phyloP scores from a whole-genome alignment of 2,888 invertebrate genomes.

The Philaethria dido region DNA sequence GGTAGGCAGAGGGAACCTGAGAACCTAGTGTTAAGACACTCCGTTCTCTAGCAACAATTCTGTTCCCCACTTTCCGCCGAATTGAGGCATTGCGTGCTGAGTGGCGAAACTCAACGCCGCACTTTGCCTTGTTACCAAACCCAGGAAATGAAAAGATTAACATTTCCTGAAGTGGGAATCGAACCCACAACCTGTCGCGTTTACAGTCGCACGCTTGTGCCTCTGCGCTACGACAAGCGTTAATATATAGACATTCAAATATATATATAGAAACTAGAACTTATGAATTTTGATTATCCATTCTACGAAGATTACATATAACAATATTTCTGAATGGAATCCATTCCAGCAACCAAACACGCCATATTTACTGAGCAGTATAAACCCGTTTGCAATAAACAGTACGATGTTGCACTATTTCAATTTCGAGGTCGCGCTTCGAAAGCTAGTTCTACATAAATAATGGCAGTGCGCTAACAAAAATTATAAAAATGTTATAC shows the following conservation, averaged over 20 bases:
- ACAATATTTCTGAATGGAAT: slow-evolving; percentile 17
- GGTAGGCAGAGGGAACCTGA: too few relatives aligned
- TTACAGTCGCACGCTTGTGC: too few relatives aligned
- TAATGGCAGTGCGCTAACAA: slow-evolving; percentile 9
- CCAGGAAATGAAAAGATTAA: too few relatives aligned
- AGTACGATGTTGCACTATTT: slow-evolving; percentile 27
- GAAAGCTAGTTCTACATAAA: slow-evolving; percentile 4
- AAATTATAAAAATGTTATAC: slow-evolving; percentile 13
- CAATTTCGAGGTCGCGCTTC: slow-evolving; percentile 28
- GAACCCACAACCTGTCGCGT: too few relatives aligned
- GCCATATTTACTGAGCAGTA: slow-evolving; percentile 17
- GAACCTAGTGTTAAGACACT: too few relatives aligned
- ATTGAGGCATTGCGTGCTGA: too few relatives aligned
- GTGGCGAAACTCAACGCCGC: too few relatives aligned
- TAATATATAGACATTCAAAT: background rate
- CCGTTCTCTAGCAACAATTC: too few relatives aligned
- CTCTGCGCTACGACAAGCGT: too few relatives aligned
- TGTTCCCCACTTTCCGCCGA: too few relatives aligned
- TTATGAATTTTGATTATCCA: background rate
- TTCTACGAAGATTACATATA: slow-evolving; percentile 5
- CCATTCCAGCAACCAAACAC: slow-evolving; percentile 15
- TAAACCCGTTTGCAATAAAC: slow-evolving; percentile 22
- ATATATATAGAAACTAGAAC: background rate
- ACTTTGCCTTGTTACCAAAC: too few relatives aligned
- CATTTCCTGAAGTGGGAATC: too few relatives aligned